Evolutionary conservation across 2,797 vertebrate species (phyloP), one percentile per base, ranked within the genome.

Genomic region (Epinephelus awoara): DNA sequence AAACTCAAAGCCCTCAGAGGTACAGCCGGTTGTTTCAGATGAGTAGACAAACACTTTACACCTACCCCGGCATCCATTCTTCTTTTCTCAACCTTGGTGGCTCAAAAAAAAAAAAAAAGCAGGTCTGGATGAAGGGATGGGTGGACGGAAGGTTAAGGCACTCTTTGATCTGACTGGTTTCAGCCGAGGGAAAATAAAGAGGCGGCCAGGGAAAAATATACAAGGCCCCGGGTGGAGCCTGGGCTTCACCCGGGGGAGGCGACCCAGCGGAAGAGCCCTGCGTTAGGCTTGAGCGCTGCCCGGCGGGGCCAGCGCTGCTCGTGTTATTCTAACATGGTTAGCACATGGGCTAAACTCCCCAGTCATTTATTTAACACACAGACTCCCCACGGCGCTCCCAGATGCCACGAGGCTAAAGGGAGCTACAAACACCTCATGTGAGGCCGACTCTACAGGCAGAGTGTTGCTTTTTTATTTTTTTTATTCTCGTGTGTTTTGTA

Each of bases 251-350:
- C 91, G 82, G 84, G 89, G 93, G 93, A 94, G 89, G 85, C 77
- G 86, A 91, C 93, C 93, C 89, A 91, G 80, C 83, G 85, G 89
- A 94, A 87, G 88, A 92, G 88, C 90, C 80, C 85, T 68, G 67
- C 73, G 94, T 92, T 91, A 88, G 94, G 94, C 94, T 93, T 94
- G 91, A 94, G 91, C 88, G 82, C 82, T 56, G 82, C 91, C 78
- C 75, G 68, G 84, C 73, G 51, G 90, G 91, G 66, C 90, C 75
- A 27, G 83, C 21, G 25, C 85, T 38, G 68, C 75, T 77, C 23
- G 6, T 99, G 96, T 98, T 99, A 96, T 97, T 96, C 79, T 97
- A 98, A 98, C 96, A 96, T 98, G 97, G 97, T 93, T 96, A 98
- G 97, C 98, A 99, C 95, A 98, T 99, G 98, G 95, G 94, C 91